Percentiles rank a stretch among this genome's conserved stretches.
Evolutionary conservation across 1,140 invertebrate genomes (phyloP).

Genomic region (Orussus abietinus): DNA sequence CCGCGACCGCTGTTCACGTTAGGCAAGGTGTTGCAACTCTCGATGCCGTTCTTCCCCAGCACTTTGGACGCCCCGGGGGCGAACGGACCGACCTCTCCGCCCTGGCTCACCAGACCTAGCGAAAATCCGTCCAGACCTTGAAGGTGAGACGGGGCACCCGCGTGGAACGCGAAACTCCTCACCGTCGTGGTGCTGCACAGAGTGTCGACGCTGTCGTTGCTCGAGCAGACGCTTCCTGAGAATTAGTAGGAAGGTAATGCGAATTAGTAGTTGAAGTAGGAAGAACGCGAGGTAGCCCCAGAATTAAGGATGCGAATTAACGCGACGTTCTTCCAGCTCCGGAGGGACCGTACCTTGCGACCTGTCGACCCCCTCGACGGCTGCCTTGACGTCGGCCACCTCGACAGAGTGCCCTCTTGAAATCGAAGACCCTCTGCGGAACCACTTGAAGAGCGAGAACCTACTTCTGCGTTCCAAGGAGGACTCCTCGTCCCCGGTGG

Average conservation of each 20-base stretch:
- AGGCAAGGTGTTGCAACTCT: slow-evolving; percentile 32
- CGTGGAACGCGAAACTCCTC: slow-evolving; percentile 66
- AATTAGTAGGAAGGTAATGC: background rate
- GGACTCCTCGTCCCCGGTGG: slow-evolving; percentile 15
- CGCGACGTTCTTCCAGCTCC: slow-evolving; percentile 14
- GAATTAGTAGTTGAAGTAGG: background rate
- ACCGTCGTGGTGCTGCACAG: slow-evolving; percentile 66
- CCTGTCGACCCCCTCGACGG: slow-evolving; percentile 20
- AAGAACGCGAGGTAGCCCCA: background rate
- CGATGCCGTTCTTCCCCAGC: slow-evolving; percentile 25
- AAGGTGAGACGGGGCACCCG: slow-evolving; percentile 26
- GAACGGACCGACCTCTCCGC: slow-evolving; percentile 60
- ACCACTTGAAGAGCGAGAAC: slow-evolving; percentile 47
- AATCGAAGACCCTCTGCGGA: no score
- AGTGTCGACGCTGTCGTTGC: slow-evolving; percentile 57
- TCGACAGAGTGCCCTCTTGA: no score
- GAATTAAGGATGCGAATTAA: no score
- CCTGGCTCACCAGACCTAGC: slow-evolving; percentile 52
- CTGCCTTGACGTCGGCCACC: no score
- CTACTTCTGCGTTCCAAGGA: slow-evolving; percentile 26
- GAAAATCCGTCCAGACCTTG: slow-evolving; percentile 43
- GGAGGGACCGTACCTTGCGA: slow-evolving; percentile 7
- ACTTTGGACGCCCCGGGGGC: slow-evolving; percentile 53
- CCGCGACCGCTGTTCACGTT: slow-evolving; percentile 22
- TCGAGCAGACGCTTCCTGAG: slow-evolving; percentile 35